These are phyloP conservation scores for rabbit (Oryctolagus cuniculus) DNA, from an alignment of 2,113 vertebrate genomes.

Conservation along the genomic window DNA sequence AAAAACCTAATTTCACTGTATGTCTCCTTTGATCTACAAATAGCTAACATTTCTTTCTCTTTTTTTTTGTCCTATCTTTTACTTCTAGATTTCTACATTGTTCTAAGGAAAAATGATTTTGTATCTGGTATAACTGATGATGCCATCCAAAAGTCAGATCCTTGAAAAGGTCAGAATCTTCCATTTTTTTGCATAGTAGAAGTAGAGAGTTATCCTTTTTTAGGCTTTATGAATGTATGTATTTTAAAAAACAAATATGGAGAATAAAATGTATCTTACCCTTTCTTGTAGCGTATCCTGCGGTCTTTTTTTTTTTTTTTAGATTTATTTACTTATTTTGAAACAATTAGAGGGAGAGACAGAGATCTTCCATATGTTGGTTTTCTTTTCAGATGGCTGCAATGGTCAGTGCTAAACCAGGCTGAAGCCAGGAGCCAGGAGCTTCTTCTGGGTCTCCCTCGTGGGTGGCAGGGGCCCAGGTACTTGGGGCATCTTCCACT, in stretches of 20 bases:
- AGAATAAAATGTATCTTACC: background rate
- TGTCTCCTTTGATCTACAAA: conserved; percentile 56
- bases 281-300: conserved; percentile 54
- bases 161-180: conserved; percentile 92
- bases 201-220: background rate
- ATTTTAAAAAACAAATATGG: background rate
- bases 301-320: conserved; percentile 10
- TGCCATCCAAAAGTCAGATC: conserved; percentile 95
- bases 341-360: too few relatives aligned
- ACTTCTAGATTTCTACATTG: conserved; percentile 83
- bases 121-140: conserved; percentile 80
- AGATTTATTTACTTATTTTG: too few relatives aligned
- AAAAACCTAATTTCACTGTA: conserved; percentile 59
- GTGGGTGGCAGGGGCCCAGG: too few relatives aligned
- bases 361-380: too few relatives aligned
- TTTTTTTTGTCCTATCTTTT: conserved; percentile 73
- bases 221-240: background rate
- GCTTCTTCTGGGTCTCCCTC: too few relatives aligned
- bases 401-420: too few relatives aligned
- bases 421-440: too few relatives aligned
- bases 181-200: background rate
- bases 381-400: too few relatives aligned
- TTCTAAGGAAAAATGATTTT: conserved; percentile 74
- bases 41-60: conserved; percentile 68
- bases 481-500: too few relatives aligned